phyloP scores from a whole-genome alignment of 2,888 invertebrate species.

The Erebia epiphron region DNA sequence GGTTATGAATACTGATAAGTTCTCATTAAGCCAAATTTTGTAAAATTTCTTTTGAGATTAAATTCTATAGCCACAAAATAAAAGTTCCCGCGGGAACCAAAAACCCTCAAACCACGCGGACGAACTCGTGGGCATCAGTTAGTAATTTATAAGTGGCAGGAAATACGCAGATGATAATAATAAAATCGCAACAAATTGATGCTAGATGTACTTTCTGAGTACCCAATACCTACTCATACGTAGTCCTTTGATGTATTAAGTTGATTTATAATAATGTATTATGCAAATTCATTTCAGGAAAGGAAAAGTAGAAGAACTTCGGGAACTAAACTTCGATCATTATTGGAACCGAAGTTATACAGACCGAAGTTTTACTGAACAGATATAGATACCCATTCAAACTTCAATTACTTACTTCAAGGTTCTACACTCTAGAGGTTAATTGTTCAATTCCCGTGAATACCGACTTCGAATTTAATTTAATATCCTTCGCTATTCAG shows the following conservation, averaged over 20 bases:
- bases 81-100: too few relatives aligned
- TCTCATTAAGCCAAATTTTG: too few relatives aligned
- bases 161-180: too few relatives aligned
- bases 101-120: too few relatives aligned
- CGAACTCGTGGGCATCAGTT: too few relatives aligned
- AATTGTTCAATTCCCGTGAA: conserved; percentile 12
- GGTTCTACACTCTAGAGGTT: conserved; percentile 2
- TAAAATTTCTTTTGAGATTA: too few relatives aligned
- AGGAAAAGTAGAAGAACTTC: conserved; percentile 9
- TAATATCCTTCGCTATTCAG: conserved; percentile 8
- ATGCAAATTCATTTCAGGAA: conserved; percentile 1
- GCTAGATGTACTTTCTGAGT: too few relatives aligned
- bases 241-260: background rate
- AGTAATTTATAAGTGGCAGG: too few relatives aligned
- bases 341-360: conserved; percentile 12
- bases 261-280: background rate
- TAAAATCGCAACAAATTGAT: too few relatives aligned
- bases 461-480: background rate
- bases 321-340: conserved; percentile 13
- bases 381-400: conserved; percentile 8
- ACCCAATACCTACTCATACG: too few relatives aligned
- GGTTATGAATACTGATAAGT: too few relatives aligned
- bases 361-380: background rate
- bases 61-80: too few relatives aligned
- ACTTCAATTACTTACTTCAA: conserved; percentile 11